These are phyloP conservation scores for Sarotherodon lohbergeri DNA, from an alignment of 2,113 vertebrate species.

Conservation along the genomic window DNA sequence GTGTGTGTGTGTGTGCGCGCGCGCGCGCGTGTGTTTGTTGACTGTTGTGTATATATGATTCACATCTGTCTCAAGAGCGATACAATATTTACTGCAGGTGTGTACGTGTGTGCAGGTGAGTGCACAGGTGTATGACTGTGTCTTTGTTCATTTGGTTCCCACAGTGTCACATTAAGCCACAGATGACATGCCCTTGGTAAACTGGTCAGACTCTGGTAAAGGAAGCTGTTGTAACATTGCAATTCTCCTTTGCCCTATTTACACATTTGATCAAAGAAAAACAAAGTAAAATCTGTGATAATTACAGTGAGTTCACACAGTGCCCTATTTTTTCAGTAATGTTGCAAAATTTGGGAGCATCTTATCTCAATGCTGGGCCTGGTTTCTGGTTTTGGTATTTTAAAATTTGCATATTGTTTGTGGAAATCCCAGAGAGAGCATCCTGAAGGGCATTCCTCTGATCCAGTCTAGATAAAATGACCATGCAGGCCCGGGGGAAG, in stretches of 20 bases:
- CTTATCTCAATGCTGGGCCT: background rate
- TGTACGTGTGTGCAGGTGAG: background rate
- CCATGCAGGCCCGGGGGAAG: background rate
- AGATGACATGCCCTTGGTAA: background rate
- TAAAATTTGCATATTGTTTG: background rate
- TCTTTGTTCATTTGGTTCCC: background rate
- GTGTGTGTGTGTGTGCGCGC: background rate
- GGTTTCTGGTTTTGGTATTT: background rate
- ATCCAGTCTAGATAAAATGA: background rate
- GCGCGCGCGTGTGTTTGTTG: background rate
- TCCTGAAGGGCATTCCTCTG: background rate
- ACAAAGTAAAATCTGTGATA: accelerated
- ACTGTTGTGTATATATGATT: background rate
- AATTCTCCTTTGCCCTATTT: background rate
- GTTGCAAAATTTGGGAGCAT: background rate
- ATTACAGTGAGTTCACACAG: background rate
- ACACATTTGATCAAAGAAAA: background rate
- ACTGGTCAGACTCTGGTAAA: background rate
- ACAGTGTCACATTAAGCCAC: background rate
- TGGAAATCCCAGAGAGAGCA: background rate
- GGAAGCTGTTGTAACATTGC: background rate
- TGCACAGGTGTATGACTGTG: background rate
- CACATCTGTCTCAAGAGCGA: background rate
- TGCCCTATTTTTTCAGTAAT: background rate
- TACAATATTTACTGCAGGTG: background rate